phyloP scores from a whole-genome alignment of 1,140 invertebrate species.

The Chironomus tepperi region DNA sequence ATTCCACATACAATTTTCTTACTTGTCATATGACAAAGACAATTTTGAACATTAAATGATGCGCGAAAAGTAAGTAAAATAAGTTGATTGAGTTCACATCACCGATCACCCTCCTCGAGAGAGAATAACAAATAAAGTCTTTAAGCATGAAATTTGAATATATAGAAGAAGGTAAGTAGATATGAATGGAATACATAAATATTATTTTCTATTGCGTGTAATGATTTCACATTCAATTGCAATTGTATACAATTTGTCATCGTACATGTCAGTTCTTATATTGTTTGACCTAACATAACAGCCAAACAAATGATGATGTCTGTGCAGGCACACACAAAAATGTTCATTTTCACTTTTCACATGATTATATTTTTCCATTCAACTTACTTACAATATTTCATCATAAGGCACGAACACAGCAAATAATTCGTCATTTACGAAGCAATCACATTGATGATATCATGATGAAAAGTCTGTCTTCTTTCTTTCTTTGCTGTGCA shows the following conservation, averaged over 20 bases:
- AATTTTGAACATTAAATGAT: slow-evolving; percentile 4
- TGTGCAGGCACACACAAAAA: not conserved
- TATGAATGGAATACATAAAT: not conserved
- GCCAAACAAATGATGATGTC: not conserved
- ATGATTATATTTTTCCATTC: not conserved
- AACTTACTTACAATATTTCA: not conserved
- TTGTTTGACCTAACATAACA: slow-evolving; percentile 5
- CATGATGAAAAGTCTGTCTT: too few relatives aligned
- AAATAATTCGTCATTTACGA: not conserved
- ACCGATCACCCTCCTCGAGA: not conserved
- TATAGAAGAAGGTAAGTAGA: too few relatives aligned
- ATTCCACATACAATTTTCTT: too few relatives aligned
- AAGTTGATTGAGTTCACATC: slow-evolving; percentile 10
- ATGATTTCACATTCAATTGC: slow-evolving; percentile 3
- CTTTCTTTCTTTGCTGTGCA: too few relatives aligned
- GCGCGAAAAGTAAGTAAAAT: not conserved
- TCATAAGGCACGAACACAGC: not conserved
- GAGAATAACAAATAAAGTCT: not conserved
- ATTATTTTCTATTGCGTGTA: not conserved
- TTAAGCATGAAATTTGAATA: not conserved
- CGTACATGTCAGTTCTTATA: not conserved
- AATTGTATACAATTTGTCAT: slow-evolving; percentile 14
- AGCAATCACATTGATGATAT: not conserved
- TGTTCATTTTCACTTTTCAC: slow-evolving; percentile 7
- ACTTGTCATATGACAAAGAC: not conserved